Base-by-base conservation (phyloP, 1,140 invertebrate species). In the Matsumurasca onukii region DNA sequence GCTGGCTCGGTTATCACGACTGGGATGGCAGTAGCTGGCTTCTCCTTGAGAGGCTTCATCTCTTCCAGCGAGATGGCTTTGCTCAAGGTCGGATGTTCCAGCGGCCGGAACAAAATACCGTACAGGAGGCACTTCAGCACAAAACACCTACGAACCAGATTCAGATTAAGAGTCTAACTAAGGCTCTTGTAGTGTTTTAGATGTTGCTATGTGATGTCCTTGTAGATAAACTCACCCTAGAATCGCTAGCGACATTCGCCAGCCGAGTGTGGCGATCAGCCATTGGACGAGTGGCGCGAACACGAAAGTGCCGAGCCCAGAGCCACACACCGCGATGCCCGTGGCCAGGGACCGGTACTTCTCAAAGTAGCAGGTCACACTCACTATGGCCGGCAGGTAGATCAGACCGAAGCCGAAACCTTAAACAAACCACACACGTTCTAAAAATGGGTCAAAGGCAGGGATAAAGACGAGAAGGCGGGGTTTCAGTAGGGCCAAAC, bases 311-410 rank as follows among this genome's bases (percentile, higher is more conserved):
- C 93, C 93, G 17, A 96, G 83, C 2, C 93, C 93, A 3, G 94
- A 96, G 1, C 95, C 96, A 75, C 95, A 97, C 0, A 98, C 95
- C 0, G 95, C 95, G 27, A 99, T 96, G 1, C 91, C 91, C 0
- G 95, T 98, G 1, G 95, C 95, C 69, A 98, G 83, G 2, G 95
- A 95, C 65, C 95, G 84, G 71, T 89, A 90, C 73, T 91, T 89
- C 73, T 98, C 95, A 76, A 98, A 98, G 83, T 97, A 98, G 69
- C 90, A 92, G 1, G 94, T 95, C 5, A 98, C 95, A 77, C 91
- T 94, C 27, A 97, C 94, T 67, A 98, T 97, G 55, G 95, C 94
- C 1, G 95, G 95, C 29, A 98, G 82, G 77, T 97, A 98, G 70
- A 98, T 95, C 71, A 98, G 85, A 1, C 95, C 96, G 73, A 97